Evolutionary conservation across 2,797 vertebrate genomes (phyloP).

Genomic region (Pristis pectinata): DNA sequence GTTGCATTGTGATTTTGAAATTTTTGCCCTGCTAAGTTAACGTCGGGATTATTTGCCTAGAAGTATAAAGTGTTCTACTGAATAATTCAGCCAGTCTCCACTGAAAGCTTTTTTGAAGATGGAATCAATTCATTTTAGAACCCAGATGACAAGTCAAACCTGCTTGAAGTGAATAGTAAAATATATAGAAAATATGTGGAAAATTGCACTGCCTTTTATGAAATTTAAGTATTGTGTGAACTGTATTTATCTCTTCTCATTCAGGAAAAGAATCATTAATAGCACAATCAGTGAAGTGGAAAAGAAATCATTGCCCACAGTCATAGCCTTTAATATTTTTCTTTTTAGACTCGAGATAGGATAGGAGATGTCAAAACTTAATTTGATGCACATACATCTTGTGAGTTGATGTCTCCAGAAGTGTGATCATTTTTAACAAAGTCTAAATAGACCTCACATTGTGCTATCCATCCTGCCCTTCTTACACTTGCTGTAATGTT

Average conservation of each 20-base stretch:
- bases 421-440: neutral
- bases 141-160: neutral
- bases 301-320: neutral
- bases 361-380: slow-evolving; percentile 8
- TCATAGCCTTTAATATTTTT: neutral
- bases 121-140: slow-evolving; percentile 16
- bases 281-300: neutral
- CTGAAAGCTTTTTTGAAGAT: neutral
- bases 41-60: slow-evolving; percentile 1
- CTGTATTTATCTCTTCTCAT: neutral
- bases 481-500: neutral
- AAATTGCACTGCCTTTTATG: neutral
- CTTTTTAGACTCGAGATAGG: neutral
- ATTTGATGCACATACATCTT: neutral
- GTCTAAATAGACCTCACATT: slow-evolving; percentile 7
- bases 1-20: neutral
- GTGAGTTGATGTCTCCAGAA: neutral
- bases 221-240: slow-evolving; percentile 12
- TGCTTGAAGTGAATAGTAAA: slow-evolving; percentile 21
- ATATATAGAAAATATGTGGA: neutral
- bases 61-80: neutral
- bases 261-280: slow-evolving; percentile 21
- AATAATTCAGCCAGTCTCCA: neutral
- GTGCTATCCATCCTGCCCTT: neutral
- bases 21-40: neutral